Evolutionary conservation across 2,888 invertebrate species (phyloP).

Genomic region (Portevinia maculata): DNA sequence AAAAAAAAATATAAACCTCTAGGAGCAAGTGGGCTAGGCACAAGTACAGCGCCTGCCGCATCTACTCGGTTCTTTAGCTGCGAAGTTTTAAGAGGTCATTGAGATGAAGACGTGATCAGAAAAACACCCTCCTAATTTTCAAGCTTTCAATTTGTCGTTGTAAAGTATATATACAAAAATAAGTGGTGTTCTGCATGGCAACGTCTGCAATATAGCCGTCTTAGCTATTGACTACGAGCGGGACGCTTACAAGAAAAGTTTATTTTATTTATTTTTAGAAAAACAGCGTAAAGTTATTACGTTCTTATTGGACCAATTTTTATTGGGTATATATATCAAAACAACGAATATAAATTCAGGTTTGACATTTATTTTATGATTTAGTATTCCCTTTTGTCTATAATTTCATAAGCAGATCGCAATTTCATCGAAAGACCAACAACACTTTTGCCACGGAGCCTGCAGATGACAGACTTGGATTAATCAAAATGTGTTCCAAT

Average conservation of each 20-base stretch:
- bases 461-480: no score
- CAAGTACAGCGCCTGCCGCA: constrained; percentile 29
- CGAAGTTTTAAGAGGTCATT: constrained; percentile 69
- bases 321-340: constrained; percentile 30
- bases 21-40: neutral
- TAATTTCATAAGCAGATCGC: no score
- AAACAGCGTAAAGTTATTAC: constrained; percentile 37
- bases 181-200: constrained; percentile 37
- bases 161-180: constrained; percentile 41
- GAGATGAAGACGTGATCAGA: constrained; percentile 68
- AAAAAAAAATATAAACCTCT: neutral
- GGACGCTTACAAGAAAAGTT: constrained; percentile 45
- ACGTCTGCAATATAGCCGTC: constrained; percentile 16
- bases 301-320: constrained; percentile 60
- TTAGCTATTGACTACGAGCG: neutral
- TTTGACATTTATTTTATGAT: no score
- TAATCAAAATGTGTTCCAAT: no score
- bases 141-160: constrained; percentile 61
- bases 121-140: constrained; percentile 28
- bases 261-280: neutral
- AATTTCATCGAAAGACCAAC: no score
- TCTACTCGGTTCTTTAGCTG: constrained; percentile 47
- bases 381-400: no score
- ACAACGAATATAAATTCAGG: no score
- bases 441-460: no score